Evolutionary conservation across 2,113 vertebrate genomes (phyloP).

Genomic region (Percina caprodes): DNA sequence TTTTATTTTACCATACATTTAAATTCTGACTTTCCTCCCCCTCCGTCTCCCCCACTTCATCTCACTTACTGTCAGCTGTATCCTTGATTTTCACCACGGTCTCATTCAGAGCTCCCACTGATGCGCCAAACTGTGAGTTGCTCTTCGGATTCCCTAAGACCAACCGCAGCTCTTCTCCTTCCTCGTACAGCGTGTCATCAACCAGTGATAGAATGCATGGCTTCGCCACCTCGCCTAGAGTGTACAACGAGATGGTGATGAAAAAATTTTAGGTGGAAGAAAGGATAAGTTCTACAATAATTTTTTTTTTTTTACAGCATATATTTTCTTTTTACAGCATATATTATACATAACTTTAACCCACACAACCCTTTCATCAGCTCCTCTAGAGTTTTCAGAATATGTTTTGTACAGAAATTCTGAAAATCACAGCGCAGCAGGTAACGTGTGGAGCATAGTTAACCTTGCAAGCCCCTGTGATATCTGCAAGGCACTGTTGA

Average conservation of each 20-base stretch:
- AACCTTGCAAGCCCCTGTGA: constrained; percentile 13
- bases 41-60: neutral
- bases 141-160: constrained; percentile 91
- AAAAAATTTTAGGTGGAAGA: constrained; percentile 17
- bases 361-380: neutral
- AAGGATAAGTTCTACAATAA: neutral
- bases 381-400: constrained; percentile 9
- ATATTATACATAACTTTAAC: constrained; percentile 3
- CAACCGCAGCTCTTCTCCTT: constrained; percentile 90
- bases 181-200: constrained; percentile 90
- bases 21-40: neutral
- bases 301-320: constrained; percentile 1
- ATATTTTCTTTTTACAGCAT: neutral
- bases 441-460: constrained; percentile 13
- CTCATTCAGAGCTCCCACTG: constrained; percentile 90
- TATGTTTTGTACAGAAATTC: constrained; percentile 6
- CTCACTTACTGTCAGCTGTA: constrained; percentile 90
- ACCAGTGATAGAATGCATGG: constrained; percentile 86
- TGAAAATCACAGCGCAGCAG: constrained; percentile 6
- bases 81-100: constrained; percentile 91
- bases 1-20: neutral
- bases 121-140: constrained; percentile 90
- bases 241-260: constrained; percentile 10
- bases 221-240: constrained; percentile 91
- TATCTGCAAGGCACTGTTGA: constrained; percentile 14